A percentile compares a stretch with the other conserved stretches of the same genome.
Evolutionary conservation across 2,888 invertebrate species (phyloP).

Genomic region (Tillus elongatus): DNA sequence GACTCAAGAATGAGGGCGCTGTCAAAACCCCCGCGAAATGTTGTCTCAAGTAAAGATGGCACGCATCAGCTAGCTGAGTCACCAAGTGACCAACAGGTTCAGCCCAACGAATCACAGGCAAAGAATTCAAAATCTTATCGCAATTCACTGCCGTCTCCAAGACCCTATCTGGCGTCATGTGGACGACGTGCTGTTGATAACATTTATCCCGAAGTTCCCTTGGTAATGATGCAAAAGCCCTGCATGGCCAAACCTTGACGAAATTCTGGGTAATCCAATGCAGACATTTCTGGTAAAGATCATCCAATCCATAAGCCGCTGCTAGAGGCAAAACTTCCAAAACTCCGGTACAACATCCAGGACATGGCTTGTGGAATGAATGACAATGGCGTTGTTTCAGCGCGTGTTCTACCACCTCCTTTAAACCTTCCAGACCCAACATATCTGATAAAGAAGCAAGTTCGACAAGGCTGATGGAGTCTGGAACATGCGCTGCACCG

Average conservation of each 20-base stretch:
- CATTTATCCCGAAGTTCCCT: conserved; percentile 76
- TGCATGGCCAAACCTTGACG: conserved; percentile 82
- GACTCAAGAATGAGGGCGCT: conserved; percentile 44
- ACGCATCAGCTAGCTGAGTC: conserved; percentile 69
- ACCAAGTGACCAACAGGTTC: conserved; percentile 70
- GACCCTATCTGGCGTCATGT: conserved; percentile 64
- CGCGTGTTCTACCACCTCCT: conserved; percentile 83
- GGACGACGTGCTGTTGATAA: conserved; percentile 70
- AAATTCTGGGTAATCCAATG: conserved; percentile 84
- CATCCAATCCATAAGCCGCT: conserved; percentile 77
- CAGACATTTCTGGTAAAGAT: conserved; percentile 75
- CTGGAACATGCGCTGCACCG: conserved; percentile 81
- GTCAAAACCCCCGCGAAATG: conserved; percentile 69
- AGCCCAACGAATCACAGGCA: conserved; percentile 75
- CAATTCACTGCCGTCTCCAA: conserved; percentile 77
- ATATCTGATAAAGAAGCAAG: conserved; percentile 82
- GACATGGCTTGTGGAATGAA: conserved; percentile 90
- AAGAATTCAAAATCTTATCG: conserved; percentile 66
- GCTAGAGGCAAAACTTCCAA: conserved; percentile 80
- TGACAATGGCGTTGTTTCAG: conserved; percentile 76
- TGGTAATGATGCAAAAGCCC: conserved; percentile 78
- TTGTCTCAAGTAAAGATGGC: conserved; percentile 69
- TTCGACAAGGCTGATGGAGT: conserved; percentile 77
- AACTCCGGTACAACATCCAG: conserved; percentile 77
- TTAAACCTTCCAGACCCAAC: conserved; percentile 81